These are phyloP conservation scores for Magallana angulata DNA, from an alignment of 1,140 invertebrate species.

Conservation along the genomic window DNA sequence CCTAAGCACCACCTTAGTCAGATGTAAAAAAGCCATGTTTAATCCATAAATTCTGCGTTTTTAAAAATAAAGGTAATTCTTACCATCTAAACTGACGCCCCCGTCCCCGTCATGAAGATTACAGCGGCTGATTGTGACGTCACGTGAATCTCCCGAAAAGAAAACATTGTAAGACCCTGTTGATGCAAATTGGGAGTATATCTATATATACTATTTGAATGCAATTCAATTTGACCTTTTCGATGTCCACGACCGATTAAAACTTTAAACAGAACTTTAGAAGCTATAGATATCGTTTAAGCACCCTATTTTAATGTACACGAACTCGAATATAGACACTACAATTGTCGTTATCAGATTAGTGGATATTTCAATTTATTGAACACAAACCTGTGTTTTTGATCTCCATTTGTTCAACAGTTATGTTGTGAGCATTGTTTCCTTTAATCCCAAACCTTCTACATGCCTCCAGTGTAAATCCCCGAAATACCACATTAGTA, in stretches of 20 bases:
- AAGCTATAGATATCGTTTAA: too few species aligned
- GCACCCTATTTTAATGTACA: too few species aligned
- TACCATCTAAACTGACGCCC: conserved; percentile 41
- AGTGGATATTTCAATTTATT: too few species aligned
- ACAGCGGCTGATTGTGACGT: conserved; percentile 36
- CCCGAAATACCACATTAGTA: conserved; percentile 53
- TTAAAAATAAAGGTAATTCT: background rate
- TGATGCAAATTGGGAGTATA: background rate
- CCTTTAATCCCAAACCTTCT: conserved; percentile 53
- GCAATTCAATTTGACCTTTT: too few species aligned
- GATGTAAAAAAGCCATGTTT: too few species aligned
- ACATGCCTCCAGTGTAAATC: conserved; percentile 64
- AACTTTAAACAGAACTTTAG: too few species aligned
- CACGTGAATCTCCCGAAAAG: conserved; percentile 32
- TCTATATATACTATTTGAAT: too few species aligned
- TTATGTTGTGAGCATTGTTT: conserved; percentile 43
- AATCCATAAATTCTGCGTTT: too few species aligned
- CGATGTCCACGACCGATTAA: too few species aligned
- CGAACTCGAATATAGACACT: too few species aligned
- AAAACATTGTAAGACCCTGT: conserved; percentile 46
- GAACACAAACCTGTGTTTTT: conserved; percentile 61
- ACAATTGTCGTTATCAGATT: too few species aligned
- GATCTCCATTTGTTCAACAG: conserved; percentile 62
- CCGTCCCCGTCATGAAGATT: conserved; percentile 53
- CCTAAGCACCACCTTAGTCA: too few species aligned